Percentiles rank a stretch among this genome's conserved stretches.
phyloP scores from a whole-genome alignment of 23 tunicate genomes.

The Corella eumyota region DNA sequence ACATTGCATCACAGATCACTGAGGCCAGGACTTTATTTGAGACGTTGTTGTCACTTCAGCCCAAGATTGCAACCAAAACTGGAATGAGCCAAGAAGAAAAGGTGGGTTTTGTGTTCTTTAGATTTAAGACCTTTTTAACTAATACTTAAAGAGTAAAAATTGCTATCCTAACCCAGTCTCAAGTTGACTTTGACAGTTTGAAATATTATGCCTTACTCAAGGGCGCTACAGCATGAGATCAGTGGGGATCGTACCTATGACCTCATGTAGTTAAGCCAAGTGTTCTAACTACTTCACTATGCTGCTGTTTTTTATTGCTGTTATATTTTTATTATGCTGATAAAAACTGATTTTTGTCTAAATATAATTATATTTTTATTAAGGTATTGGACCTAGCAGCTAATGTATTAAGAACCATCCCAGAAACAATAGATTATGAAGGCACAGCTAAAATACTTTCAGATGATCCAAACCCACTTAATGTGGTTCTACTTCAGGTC shows the following conservation, averaged over 20 bases:
- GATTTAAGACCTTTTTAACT: not conserved
- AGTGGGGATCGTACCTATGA: too few species aligned
- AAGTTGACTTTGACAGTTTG: too few species aligned
- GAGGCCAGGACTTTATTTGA: conserved; percentile 96
- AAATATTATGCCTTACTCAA: too few species aligned
- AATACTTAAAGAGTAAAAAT: too few species aligned
- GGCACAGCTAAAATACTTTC: conserved; percentile 88
- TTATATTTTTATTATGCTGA: too few species aligned
- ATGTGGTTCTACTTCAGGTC: conserved; percentile 93
- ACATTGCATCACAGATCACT: conserved; percentile 98
- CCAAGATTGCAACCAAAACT: conserved; percentile 85
- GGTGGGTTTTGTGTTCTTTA: conserved; percentile 23
- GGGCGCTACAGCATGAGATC: too few species aligned
- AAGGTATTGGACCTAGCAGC: conserved; percentile 96
- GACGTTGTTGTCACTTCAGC: conserved; percentile 97
- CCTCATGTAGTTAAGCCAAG: too few species aligned
- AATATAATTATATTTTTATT: too few species aligned
- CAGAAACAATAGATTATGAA: conserved; percentile 93
- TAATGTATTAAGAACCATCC: conserved; percentile 89
- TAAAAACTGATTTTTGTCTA: too few species aligned
- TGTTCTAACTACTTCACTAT: too few species aligned
- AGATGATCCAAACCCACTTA: conserved; percentile 95
- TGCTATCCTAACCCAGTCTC: too few species aligned
- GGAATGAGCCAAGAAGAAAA: conserved; percentile 99
- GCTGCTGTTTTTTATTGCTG: too few species aligned